Percentiles rank a stretch among this genome's conserved stretches.
phyloP scores from a whole-genome alignment of 2,113 vertebrate species.

The Pomatorhinus ruficollis region DNA sequence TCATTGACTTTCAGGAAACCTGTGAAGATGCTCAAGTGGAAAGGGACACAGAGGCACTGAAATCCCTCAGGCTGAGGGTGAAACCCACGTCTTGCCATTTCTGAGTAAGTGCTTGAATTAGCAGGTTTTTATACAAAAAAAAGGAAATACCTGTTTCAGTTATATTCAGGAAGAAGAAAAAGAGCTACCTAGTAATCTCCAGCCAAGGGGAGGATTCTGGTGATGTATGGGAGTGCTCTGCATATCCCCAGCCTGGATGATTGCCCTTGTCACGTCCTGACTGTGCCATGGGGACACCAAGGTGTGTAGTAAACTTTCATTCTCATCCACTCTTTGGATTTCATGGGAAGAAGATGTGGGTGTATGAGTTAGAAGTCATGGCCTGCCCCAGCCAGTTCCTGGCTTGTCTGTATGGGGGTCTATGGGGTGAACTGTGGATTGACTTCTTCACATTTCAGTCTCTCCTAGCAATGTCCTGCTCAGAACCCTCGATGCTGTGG shows the following conservation, averaged over 20 bases:
- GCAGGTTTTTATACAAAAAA: background rate
- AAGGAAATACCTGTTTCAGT: background rate
- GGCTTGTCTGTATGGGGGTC: background rate
- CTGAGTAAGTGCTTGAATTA: background rate
- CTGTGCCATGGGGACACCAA: background rate
- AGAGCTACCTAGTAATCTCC: background rate
- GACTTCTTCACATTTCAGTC: background rate
- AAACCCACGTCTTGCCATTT: background rate
- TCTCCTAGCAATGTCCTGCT: background rate
- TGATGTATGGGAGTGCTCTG: background rate
- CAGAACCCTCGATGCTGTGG: background rate
- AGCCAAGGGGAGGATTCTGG: background rate
- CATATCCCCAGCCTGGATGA: background rate
- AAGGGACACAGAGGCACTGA: background rate
- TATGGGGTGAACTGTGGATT: accelerated
- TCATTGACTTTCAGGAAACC: background rate
- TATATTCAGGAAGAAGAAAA: background rate
- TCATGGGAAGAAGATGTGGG: accelerated
- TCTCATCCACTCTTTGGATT: background rate
- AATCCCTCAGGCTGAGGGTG: background rate
- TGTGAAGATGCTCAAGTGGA: background rate
- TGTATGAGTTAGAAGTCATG: background rate
- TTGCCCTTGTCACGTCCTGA: background rate
- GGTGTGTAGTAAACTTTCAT: background rate
- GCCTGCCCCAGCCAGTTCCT: accelerated